A percentile compares a stretch with the other conserved stretches of the same genome.
These are phyloP conservation scores for Sarcophaga variegata DNA, from an alignment of 2,888 invertebrate species.

Conservation along the genomic window DNA sequence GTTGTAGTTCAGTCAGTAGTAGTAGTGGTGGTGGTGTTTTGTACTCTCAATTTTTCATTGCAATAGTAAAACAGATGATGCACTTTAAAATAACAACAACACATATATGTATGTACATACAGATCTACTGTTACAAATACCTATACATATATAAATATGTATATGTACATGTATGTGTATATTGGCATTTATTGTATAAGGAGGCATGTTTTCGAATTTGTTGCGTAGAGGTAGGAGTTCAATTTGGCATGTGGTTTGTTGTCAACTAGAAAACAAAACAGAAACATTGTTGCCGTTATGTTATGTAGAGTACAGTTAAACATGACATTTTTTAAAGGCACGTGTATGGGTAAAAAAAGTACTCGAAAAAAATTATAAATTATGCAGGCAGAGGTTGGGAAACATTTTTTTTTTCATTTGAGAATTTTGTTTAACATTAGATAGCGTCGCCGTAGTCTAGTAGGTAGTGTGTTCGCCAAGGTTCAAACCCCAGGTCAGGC, in stretches of 20 bases:
- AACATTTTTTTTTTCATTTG: too few species aligned
- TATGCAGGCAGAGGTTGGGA: too few species aligned
- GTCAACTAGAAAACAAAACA: slow-evolving; percentile 61
- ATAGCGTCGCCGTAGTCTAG: too few species aligned
- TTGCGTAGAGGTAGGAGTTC: slow-evolving; percentile 20
- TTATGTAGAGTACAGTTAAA: slow-evolving; percentile 36
- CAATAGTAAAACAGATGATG: slow-evolving; percentile 55
- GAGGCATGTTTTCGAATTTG: too few species aligned
- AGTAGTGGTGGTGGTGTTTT: neutral
- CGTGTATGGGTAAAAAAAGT: too few species aligned
- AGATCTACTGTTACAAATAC: neutral
- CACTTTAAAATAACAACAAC: slow-evolving; percentile 35
- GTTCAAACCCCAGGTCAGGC: too few species aligned
- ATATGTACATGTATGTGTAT: too few species aligned
- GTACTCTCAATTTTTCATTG: slow-evolving; percentile 22
- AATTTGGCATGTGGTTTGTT: slow-evolving; percentile 67
- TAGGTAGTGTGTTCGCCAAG: too few species aligned
- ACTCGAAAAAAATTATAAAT: too few species aligned
- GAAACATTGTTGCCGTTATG: slow-evolving; percentile 50
- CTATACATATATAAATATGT: neutral
- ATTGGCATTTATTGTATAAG: neutral
- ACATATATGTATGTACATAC: too few species aligned
- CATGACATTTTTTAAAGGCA: neutral
- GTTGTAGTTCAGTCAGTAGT: too few species aligned
- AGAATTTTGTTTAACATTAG: too few species aligned